Base-by-base conservation (phyloP, 2,113 vertebrate genomes). In the Eira barbara region DNA sequence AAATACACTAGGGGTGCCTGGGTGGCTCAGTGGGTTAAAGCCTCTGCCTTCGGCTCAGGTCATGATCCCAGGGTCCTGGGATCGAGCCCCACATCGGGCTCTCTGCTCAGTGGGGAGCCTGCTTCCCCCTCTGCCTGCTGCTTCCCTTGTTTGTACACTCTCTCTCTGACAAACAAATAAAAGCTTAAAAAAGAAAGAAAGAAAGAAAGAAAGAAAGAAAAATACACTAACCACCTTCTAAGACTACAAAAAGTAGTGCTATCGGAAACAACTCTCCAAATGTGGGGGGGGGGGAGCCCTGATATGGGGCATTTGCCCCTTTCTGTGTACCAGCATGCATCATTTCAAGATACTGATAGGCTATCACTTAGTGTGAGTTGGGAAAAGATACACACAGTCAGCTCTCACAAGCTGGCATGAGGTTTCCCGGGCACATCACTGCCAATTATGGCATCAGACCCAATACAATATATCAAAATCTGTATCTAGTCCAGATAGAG, bases 151-250 rank as follows among this genome's bases (percentile, higher is more conserved):
- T n/a, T n/a, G n/a, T n/a, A n/a, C n/a, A n/a, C n/a, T n/a, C n/a
- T n/a, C n/a, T n/a, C n/a, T n/a, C n/a, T n/a, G n/a, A n/a, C n/a
- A n/a, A n/a, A n/a, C n/a, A n/a, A n/a, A n/a, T n/a, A n/a, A n/a
- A n/a, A n/a, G n/a, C n/a, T n/a, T n/a, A 83, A 96, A 80, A 73
- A 21, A 45, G 29, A 23, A 83, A 96, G 74, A 73, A 21, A 45
- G 29, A 23, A 83, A 96, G 74, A 73, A 21, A 45, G 29, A 23
- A 83, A 96, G 74, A 73, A 21, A 45, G 29, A 23, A 83, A 96
- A 80, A 73, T 34, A 67, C 0, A 52, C n/a, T 93, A 84, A 89
- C 4, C 27, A 49, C 29, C 25, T 76, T 29, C 36, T 69, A 85
- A 81, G 57, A 71, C 6, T 27, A 90, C 14, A 5, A 79, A 88